Evolutionary conservation across 2,888 invertebrate species (phyloP), one percentile per base, ranked within the genome.

Genomic region (Amblyteles armatorius): DNA sequence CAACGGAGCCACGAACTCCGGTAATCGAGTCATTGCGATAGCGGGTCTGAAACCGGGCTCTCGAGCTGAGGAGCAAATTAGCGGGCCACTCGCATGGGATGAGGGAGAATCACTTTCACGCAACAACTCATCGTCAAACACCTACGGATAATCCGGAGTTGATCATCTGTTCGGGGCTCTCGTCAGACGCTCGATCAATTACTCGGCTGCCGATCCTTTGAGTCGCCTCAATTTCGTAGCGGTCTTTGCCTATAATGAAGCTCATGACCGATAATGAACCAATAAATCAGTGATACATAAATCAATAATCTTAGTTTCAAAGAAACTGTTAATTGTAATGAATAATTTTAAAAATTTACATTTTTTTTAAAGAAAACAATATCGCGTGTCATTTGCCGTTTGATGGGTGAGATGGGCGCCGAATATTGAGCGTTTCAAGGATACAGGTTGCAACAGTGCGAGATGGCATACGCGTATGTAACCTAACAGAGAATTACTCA

Each of bases 361-460:
- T 36, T 36, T 11, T 40, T 40, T 40, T 40, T 40, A 6, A 11
- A 40, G 40, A 40, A 40, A 40, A 40, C 9, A 11, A 11, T 40
- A 40, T 40, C 9, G 40, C 11, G 11, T 40, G 40, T 5, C 40
- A 9, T 9, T 40, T 11, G 40, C 1, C 2, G 40, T 40, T 40
- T 11, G 40, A 40, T 40, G 11, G 3, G 0, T 40, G 40, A 40
- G 40, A 5, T 11, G 40, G 40, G 40, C 9, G 2, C 48, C 33
- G 71, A 50, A 79, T 76, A 72, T 85, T 33, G 69, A 82, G 73
- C n/a, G 79, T 67, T 79, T 79, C 85, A 85, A 85, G 85, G 82
- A 85, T 85, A 50, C 29, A 69, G 67, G 60, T 79, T 52, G 76
- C 79, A 60, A 68, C 68, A 84, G 44, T 55, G 22, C 44, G 33